Evolutionary conservation across 2,113 vertebrate species (phyloP), one percentile per base, ranked within the genome.

Genomic region (Larimichthys crocea): DNA sequence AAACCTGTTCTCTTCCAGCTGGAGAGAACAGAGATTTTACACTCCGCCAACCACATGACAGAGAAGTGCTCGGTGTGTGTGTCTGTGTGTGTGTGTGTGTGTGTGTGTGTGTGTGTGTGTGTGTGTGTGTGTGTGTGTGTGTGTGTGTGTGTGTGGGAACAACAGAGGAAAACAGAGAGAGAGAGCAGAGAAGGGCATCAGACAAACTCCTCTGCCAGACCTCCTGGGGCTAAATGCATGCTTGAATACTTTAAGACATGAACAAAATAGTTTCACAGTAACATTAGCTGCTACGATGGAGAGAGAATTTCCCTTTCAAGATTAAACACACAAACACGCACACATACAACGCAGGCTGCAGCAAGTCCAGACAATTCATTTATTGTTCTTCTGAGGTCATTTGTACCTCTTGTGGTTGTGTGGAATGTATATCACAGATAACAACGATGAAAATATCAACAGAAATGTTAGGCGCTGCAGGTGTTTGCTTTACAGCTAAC

Each of bases 161-260:
- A 60, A 76, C 80, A 52, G 85, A 73, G 74, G 53, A 82, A 79
- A 83, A 68, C 15, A 89, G 67, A 80, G 80, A 93, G 80, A 93
- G 81, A 87, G 84, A 85, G 86, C 88, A 92, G 83, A 79, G 8
- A 81, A 87, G 92, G 88, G 84, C 90, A 92, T 91, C 86, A 92
- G 89, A 89, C 88, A 77, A 77, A 20, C 70, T 91, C 89, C 85
- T 93, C 88, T 96, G 95, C 94, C 94, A 96, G 91, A 96, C 95
- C 92, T 94, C 95, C 93, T 0, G 81, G 89, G 95, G 95, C 94
- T 89, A 93, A 96, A 94, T 86, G 90, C 95, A 94, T 92, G 90
- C 93, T 95, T 93, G 93, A 94, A 93, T 93, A 89, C 93, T 96
- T 95, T 84, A 93, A 92, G 94, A 94, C 91, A 89, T 88, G 93